Conservation (phyloP, 1,140 invertebrate species). For the Trypoxylus dichotomus region DNA sequence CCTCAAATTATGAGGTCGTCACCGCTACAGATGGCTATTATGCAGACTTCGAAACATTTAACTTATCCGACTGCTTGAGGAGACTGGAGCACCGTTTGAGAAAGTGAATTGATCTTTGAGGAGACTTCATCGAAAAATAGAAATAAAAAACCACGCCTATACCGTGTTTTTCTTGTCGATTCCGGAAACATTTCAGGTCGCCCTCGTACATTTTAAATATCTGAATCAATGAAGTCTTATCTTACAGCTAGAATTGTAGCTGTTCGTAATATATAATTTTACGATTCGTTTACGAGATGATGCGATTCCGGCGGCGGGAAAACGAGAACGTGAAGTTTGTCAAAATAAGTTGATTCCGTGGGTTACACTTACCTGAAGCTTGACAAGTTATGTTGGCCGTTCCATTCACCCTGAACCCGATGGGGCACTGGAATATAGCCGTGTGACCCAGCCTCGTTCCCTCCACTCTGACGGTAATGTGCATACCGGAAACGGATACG, state of each 20-base stretch:
- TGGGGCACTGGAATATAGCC: slow-evolving; percentile 68
- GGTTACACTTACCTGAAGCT: slow-evolving; percentile 64
- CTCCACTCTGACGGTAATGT: slow-evolving; percentile 61
- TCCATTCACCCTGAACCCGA: slow-evolving; percentile 72
- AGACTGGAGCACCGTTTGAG: no score
- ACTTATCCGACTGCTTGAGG: no score
- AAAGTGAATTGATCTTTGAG: no score
- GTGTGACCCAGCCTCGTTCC: slow-evolving; percentile 69
- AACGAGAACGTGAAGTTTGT: neutral
- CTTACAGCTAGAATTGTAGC: neutral
- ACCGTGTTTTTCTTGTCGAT: no score
- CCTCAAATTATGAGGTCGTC: no score
- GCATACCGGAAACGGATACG: slow-evolving; percentile 51
- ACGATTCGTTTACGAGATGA: neutral
- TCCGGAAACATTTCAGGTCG: no score
- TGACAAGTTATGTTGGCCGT: slow-evolving; percentile 71
- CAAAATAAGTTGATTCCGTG: neutral
- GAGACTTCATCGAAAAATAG: no score
- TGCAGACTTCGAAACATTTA: no score
- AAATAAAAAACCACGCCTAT: no score
- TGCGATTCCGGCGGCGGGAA: neutral
- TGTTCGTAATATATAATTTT: neutral
- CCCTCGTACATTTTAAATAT: no score
- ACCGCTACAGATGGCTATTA: no score
- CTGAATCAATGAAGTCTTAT: neutral